These are phyloP conservation scores for Pachyrhynchus sulphureomaculatus DNA, from an alignment of 1,140 invertebrate genomes.

Conservation along the genomic window DNA sequence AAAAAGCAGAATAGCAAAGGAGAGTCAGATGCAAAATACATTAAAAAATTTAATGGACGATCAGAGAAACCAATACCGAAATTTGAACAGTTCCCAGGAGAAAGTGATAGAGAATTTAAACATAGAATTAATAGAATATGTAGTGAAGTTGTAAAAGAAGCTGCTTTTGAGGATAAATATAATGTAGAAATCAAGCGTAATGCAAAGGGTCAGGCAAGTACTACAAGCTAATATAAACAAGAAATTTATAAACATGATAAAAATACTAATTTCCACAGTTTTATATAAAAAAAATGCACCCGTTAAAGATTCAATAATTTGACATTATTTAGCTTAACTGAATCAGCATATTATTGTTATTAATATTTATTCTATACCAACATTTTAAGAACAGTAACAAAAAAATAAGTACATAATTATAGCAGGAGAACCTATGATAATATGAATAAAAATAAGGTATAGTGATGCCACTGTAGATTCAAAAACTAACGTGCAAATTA, in stretches of 20 bases:
- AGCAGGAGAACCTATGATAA: too few species aligned
- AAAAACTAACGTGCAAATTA: too few species aligned
- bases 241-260: too few species aligned
- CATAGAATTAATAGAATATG: constrained; percentile 54
- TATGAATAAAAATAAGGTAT: too few species aligned
- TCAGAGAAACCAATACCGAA: constrained; percentile 54
- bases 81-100: constrained; percentile 54
- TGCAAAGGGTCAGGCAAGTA: constrained; percentile 50
- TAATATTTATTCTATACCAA: background rate
- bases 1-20: constrained; percentile 6
- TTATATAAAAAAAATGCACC: too few species aligned
- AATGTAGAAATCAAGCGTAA: constrained; percentile 57
- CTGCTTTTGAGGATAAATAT: constrained; percentile 58
- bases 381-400: background rate
- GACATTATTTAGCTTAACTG: background rate
- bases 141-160: constrained; percentile 54
- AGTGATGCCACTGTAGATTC: too few species aligned
- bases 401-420: too few species aligned
- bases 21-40: background rate
- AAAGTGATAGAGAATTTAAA: constrained; percentile 53
- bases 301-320: too few species aligned
- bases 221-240: background rate
- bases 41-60: constrained; percentile 42
- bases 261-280: too few species aligned
- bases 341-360: background rate